Evolutionary conservation across 2,888 invertebrate genomes (phyloP).

Genomic region (Gerris lacustris): DNA sequence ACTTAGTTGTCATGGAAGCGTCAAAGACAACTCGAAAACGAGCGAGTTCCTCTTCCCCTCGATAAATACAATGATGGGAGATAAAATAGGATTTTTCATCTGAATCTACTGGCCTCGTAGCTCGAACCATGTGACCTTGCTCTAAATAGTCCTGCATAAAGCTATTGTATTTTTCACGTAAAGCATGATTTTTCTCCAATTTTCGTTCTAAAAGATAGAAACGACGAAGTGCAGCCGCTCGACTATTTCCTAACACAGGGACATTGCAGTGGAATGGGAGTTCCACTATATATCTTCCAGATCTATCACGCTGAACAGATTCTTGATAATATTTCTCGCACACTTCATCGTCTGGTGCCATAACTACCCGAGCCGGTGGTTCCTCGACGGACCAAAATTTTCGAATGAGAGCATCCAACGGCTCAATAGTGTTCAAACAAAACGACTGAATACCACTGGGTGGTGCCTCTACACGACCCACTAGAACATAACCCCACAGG

Average conservation of each 20-base stretch:
- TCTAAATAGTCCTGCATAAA: conserved; percentile 15
- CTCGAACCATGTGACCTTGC: conserved; percentile 9
- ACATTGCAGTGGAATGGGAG: not conserved
- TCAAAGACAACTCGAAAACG: not conserved
- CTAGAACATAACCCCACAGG: not conserved
- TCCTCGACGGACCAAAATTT: not conserved
- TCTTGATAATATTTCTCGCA: not conserved
- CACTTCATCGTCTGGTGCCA: not conserved
- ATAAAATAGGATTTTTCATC: conserved; percentile 5
- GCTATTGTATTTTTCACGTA: not conserved
- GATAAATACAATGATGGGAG: conserved; percentile 16
- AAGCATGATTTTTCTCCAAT: not conserved
- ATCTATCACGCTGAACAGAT: not conserved
- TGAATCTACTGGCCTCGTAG: not conserved
- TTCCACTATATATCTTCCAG: not conserved
- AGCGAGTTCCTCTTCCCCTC: not conserved
- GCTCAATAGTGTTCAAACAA: not conserved
- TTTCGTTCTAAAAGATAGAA: not conserved
- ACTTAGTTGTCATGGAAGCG: not conserved
- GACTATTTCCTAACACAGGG: not conserved
- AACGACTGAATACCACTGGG: not conserved
- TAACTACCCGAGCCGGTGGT: not conserved
- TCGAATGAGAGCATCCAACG: not conserved
- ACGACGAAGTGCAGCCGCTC: not conserved
- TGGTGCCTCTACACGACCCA: not conserved